Base-by-base conservation (phyloP, 2,797 vertebrate species). In the Dallia pectoralis region DNA sequence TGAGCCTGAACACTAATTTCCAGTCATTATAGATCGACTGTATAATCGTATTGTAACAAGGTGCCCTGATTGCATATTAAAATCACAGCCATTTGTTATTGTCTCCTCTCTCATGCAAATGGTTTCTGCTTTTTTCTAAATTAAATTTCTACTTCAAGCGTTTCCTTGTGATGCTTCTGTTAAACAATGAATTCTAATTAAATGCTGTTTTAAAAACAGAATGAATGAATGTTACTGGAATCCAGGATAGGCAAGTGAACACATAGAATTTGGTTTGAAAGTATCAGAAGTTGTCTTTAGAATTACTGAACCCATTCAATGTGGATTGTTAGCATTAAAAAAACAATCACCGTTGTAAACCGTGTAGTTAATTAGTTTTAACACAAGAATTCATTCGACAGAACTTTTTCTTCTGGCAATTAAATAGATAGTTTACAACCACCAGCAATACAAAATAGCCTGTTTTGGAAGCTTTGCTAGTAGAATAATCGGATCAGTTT, bases 141-240 rank as follows among this genome's bases (percentile, higher is more conserved):
- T 91, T 87, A 79, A 79, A 87, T 91, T 91, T 85, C 82, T 83
- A 88, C 88, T 84, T 85, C 76, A 73, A 84, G 89, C 82, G 67
- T 86, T 85, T 86, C 83, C 82, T 86, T 84, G 87, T 89, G 86
- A 81, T 78, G 82, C 81, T 84, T 76, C 72, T 80, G n/a, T 85
- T 88, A 84, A 86, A 89, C 83, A 85, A 89, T 86, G 81, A 81
- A 88, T 88, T 30, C 29, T 79, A 82, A 86, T 87, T 87, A 86
- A 87, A 87, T 80, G 75, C 67, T 25, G 72, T 79, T 82, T 82
- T 87, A 77, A 80, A 79, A 72, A 69, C 73, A 81, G 78, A 74
- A 82, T 84, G 74, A 84, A 78, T 82, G 66, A 74, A 69, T 29
- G 64, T 51, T 59, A 68, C 63, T 36, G 33, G 56, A 72, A 79